Percentiles rank a stretch among this genome's conserved stretches.
Evolutionary conservation across 2,113 vertebrate species (phyloP).

Genomic region (Alouatta palliata): DNA sequence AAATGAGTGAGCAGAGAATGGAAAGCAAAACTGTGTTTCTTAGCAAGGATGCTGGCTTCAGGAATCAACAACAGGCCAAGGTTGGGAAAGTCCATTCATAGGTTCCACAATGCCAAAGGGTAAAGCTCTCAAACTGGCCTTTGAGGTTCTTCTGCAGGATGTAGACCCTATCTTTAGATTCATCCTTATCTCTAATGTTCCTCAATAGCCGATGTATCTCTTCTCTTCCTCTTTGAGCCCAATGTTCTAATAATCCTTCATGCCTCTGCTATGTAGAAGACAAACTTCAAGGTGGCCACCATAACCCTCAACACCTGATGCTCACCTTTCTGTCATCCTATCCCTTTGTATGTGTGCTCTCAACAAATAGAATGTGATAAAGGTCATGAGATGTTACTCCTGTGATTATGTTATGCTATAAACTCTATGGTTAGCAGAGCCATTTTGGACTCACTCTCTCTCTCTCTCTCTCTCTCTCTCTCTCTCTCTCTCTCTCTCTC

Average conservation of each 20-base stretch:
- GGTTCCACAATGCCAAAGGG: neutral
- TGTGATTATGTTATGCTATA: neutral
- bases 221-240: neutral
- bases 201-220: neutral
- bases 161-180: neutral
- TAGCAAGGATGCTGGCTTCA: neutral
- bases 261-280: neutral
- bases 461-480: neutral
- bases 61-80: neutral
- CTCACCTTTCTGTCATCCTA: neutral
- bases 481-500: neutral
- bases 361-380: neutral
- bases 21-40: neutral
- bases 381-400: neutral
- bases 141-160: neutral
- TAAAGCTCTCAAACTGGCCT: neutral
- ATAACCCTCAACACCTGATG: neutral
- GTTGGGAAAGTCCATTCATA: neutral
- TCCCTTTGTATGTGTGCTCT: neutral
- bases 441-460: neutral
- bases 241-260: neutral
- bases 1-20: neutral
- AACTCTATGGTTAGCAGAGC: neutral
- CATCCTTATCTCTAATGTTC: neutral
- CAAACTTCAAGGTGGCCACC: neutral